phyloP scores from a whole-genome alignment of 2,888 invertebrate genomes.

The Agapostemon virescens region DNA sequence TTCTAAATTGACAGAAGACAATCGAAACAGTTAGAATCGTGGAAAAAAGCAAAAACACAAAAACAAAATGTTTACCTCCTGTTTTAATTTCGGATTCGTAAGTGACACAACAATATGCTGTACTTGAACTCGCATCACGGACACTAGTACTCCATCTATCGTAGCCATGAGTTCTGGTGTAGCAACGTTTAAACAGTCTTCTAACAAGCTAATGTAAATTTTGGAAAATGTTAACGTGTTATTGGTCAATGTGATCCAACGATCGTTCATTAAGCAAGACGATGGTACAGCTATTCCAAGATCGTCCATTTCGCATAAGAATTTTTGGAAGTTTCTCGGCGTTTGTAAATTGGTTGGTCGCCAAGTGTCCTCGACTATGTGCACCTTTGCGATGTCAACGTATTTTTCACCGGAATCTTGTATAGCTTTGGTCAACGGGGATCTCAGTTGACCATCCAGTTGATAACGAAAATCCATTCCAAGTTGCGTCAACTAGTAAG shows the following conservation, averaged over 20 bases:
- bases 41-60: neutral
- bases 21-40: neutral
- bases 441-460: conserved; percentile 91
- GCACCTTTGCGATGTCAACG: conserved; percentile 89
- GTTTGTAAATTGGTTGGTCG: conserved; percentile 90
- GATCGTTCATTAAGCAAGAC: conserved; percentile 81
- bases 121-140: conserved; percentile 89
- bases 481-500: conserved; percentile 82
- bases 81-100: conserved; percentile 82
- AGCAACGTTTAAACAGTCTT: conserved; percentile 88
- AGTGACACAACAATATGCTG: conserved; percentile 84
- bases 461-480: conserved; percentile 96
- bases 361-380: conserved; percentile 92
- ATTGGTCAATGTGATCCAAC: conserved; percentile 88
- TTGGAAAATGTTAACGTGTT: conserved; percentile 91
- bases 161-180: conserved; percentile 88
- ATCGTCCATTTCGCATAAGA: conserved; percentile 75
- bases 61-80: conserved; percentile 81
- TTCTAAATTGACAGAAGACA: conserved; percentile 71
- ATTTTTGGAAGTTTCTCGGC: conserved; percentile 77
- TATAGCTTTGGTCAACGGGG: conserved; percentile 88
- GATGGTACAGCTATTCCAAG: conserved; percentile 73
- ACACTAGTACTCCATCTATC: conserved; percentile 87
- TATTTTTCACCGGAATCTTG: conserved; percentile 90
- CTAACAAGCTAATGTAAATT: conserved; percentile 87